Conservation (phyloP, 2,113 vertebrate species). For the Fulmarus glacialis region DNA sequence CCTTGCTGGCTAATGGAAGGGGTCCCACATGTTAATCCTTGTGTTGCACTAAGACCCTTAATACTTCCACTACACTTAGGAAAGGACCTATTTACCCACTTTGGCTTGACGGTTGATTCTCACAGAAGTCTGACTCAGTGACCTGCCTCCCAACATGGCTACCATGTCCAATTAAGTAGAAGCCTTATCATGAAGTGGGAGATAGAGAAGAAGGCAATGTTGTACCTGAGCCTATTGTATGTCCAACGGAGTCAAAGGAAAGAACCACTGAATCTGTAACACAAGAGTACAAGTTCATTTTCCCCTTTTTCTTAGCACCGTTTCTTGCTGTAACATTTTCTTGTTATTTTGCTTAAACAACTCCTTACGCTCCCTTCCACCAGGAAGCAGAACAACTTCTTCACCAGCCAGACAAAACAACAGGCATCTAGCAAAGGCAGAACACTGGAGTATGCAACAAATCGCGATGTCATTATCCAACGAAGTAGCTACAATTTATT, state of each 20-base stretch:
- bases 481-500: not conserved
- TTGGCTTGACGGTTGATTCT: not conserved
- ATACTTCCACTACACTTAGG: not conserved
- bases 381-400: not conserved
- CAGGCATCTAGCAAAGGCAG: not conserved
- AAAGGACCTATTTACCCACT: not conserved
- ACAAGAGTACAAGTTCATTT: constrained; percentile 92
- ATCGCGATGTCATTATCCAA: not conserved
- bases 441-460: not conserved
- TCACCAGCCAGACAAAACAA: not conserved
- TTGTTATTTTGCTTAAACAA: not conserved
- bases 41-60: not conserved
- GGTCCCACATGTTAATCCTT: not conserved
- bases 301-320: constrained; percentile 32
- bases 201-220: constrained; percentile 65
- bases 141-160: constrained; percentile 73
- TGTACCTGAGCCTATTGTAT: constrained; percentile 94
- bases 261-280: constrained; percentile 93
- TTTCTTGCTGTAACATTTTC: not conserved
- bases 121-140: not conserved
- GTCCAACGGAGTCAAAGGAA: constrained; percentile 90
- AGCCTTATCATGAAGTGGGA: constrained; percentile 46
- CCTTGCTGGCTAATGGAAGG: not conserved
- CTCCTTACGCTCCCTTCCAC: not conserved
- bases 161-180: constrained; percentile 39